A percentile compares a stretch with the other conserved stretches of the same genome.
These are phyloP conservation scores for Alouatta palliata DNA, from an alignment of 2,113 vertebrate genomes.

Conservation along the genomic window DNA sequence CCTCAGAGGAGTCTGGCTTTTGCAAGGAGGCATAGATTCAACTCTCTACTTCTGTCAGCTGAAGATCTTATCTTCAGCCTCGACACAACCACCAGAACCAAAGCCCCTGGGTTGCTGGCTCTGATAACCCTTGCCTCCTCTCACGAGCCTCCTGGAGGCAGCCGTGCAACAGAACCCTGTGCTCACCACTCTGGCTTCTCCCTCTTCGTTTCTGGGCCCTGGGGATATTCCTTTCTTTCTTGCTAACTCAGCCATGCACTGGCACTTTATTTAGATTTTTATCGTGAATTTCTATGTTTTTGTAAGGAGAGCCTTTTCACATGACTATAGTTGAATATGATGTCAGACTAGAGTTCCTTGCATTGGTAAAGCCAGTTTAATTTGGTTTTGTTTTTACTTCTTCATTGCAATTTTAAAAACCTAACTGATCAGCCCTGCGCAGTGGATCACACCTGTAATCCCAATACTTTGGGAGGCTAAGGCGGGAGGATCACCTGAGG, in stretches of 20 bases:
- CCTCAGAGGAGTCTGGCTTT: not conserved
- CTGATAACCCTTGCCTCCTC: not conserved
- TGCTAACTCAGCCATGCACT: not conserved
- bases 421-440: not conserved
- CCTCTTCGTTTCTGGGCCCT: not conserved
- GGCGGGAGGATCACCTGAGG: not conserved
- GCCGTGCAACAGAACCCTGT: not conserved
- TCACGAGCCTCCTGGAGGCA: not conserved
- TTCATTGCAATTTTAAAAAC: not conserved
- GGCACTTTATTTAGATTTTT: not conserved
- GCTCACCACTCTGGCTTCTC: not conserved
- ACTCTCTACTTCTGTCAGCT: not conserved
- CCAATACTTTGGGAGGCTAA: not conserved
- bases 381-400: not conserved
- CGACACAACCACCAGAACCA: not conserved
- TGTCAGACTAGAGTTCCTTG: not conserved
- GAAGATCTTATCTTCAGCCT: not conserved
- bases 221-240: not conserved
- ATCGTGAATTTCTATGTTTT: not conserved
- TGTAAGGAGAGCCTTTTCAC: not conserved
- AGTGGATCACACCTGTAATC: not conserved
- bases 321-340: not conserved
- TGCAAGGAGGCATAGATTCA: not conserved
- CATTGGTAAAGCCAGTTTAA: not conserved
- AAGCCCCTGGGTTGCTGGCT: not conserved